These are phyloP conservation scores for Dicerorhinus sumatrensis DNA, from an alignment of 2,113 vertebrate species.

Conservation along the genomic window DNA sequence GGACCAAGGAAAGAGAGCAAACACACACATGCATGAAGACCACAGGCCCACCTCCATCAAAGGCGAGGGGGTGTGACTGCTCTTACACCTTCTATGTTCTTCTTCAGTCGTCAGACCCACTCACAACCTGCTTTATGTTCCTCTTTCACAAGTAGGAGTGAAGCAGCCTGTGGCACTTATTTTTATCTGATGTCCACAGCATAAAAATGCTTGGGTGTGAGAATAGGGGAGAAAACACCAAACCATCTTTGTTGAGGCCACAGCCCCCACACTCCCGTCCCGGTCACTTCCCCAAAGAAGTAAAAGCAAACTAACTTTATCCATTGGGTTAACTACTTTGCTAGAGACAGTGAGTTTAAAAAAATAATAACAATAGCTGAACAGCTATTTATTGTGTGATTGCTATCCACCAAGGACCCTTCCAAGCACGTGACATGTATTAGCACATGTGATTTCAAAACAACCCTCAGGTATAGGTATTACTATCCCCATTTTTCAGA, in stretches of 20 bases:
- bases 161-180: not conserved
- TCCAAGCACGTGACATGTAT: not conserved
- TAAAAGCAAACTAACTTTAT: not conserved
- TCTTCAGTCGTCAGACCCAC: fast-evolving
- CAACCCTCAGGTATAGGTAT: not conserved
- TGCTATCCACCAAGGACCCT: too few species aligned
- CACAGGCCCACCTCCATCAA: not conserved
- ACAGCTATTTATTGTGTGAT: not conserved
- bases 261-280: not conserved
- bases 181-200: not conserved
- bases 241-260: not conserved
- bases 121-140: not conserved
- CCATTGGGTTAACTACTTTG: not conserved
- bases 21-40: not conserved
- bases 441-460: not conserved
- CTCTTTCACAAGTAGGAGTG: not conserved
- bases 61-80: fast-evolving
- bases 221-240: not conserved
- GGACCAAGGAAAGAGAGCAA: not conserved
- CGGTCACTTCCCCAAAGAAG: not conserved
- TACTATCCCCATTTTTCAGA: not conserved
- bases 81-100: not conserved
- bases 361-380: not conserved
- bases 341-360: not conserved
- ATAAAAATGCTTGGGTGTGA: not conserved